Evolutionary conservation across 2,797 vertebrate species (phyloP).

Genomic region (Micrastur ruficollis): DNA sequence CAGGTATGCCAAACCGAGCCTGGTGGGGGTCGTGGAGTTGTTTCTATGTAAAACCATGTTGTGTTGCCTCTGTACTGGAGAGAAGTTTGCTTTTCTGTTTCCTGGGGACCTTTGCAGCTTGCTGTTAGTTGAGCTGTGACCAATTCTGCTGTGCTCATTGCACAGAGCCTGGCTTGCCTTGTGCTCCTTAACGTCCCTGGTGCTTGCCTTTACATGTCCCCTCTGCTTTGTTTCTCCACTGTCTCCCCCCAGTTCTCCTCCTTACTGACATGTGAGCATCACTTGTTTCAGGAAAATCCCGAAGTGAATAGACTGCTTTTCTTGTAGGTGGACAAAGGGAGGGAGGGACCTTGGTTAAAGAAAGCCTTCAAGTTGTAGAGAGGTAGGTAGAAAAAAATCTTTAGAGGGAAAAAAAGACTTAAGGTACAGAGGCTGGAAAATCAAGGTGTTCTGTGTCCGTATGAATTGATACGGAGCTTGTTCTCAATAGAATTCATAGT

Average conservation of each 20-base stretch:
- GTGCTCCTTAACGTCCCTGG: neutral
- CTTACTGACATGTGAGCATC: fast-evolving
- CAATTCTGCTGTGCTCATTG: fast-evolving
- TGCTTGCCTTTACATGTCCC: fast-evolving
- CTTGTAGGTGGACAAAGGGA: neutral
- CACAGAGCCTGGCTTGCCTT: neutral
- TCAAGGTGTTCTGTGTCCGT: fast-evolving
- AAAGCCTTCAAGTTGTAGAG: neutral
- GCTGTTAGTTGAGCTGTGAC: neutral
- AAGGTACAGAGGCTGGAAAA: neutral
- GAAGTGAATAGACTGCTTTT: neutral
- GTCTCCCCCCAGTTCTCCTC: no score
- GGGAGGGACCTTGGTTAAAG: neutral
- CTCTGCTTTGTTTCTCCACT: neutral
- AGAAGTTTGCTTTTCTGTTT: neutral
- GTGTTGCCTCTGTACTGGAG: no score
- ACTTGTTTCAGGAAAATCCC: neutral
- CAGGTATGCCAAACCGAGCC: neutral
- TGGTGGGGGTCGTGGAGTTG: neutral
- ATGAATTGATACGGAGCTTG: neutral
- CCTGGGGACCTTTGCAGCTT: neutral
- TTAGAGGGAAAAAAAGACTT: neutral
- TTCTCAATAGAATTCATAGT: no score
- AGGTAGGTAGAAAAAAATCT: no score
- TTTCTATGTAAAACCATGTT: neutral